Base-by-base conservation (phyloP, 2,797 vertebrate species). In the Rhadinocentrus ornatus region DNA sequence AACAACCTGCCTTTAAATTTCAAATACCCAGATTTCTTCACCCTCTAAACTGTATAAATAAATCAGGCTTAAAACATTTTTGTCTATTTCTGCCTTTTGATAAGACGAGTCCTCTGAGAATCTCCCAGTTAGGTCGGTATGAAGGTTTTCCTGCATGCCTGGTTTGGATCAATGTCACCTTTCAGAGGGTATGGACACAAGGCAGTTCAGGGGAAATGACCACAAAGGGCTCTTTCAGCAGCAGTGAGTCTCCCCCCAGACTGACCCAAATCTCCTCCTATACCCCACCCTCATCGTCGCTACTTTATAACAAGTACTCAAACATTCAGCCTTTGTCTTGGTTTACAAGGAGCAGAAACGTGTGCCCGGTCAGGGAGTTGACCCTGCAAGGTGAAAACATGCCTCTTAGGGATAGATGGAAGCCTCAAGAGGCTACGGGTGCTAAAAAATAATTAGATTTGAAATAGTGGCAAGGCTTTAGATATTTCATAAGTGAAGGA, bases 161-260 rank as follows among this genome's bases (percentile, higher is more conserved):
- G 77, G 78, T 71, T 35, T 56, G 52, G 74, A 93, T 94, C 90
- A 94, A 93, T 94, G 93, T 91, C 87, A 93, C 88, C 91, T 93
- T 95, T 95, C 89, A 95, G 77, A 83, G 68, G 59, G 67, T 73
- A 78, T 82, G 84, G 75, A 84, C 69, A 65, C 68, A 46, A 77
- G 58, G 54, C 72, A 80, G 77, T 73, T 66, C 59, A 26, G 68
- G 79, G 77, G 80, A 80, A 82, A 75, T 22, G 79, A 80, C 63
- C 81, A 95, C 92, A 94, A 95, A 94, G 89, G 90, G 59, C 63
- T 87, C 93, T 93, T 94, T 95, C 86, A 92, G 81, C 81, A 82
- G 66, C 76, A 66, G 48, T 66, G 71, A 80, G 73, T 81, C 69
- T 62, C 71, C 71, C 86, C 62, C 77, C 77, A 62, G 69, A 76